Base-by-base conservation (phyloP, 53 echinoderm and acorn worm genomes). In the Pentamera pediparva region DNA sequence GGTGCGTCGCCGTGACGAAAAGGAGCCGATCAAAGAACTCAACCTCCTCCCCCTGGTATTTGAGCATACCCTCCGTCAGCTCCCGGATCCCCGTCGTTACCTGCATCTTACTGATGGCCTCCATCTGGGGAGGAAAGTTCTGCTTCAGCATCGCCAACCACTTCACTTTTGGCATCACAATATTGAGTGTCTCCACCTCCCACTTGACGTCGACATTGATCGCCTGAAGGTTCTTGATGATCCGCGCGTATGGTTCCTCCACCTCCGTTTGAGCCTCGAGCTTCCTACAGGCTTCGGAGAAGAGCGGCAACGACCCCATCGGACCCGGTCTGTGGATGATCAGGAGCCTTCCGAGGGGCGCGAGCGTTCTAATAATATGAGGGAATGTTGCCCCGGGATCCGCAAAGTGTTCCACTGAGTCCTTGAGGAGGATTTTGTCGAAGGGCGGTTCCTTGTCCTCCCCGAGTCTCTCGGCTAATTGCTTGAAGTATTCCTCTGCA, bases 81-180 rank as follows among this genome's bases (percentile, higher is more conserved):
- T 98, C 98, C 4, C 98, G 83, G 47, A 98, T 78, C 17, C 98
- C 98, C 18, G 83, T 85, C 36, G 76, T 75, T 29, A 98, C 80
- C 50, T 98, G 91, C 37, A 51, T 76, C 56, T 56, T 67, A 56
- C 91, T 91, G n/a, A 89, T 82, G 6, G 91, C 85, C 76, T 91
- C 98, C 98, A 98, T 91, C 38, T 98, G 98, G 4, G 88, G 91
- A 6, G 98, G 98, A 61, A 98, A 98, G 45, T 86, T 82, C 41
- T 89, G 78, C 56, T 88, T 83, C 39, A 96, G 78, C 98, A 98
- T 98, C 4, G 98, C 85, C 32, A 98, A 54, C 98, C 98, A 98
- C 62, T 98, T 98, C 5, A 83, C 84, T 63, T 98, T 98, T 31
- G 98, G 79, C 91, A 98, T 90, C 30, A 91, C 79, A 37, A 98